A percentile compares a stretch with the other conserved stretches of the same genome.
Conservation (phyloP, 2,113 vertebrate species). For the Carassius gibelio region DNA sequence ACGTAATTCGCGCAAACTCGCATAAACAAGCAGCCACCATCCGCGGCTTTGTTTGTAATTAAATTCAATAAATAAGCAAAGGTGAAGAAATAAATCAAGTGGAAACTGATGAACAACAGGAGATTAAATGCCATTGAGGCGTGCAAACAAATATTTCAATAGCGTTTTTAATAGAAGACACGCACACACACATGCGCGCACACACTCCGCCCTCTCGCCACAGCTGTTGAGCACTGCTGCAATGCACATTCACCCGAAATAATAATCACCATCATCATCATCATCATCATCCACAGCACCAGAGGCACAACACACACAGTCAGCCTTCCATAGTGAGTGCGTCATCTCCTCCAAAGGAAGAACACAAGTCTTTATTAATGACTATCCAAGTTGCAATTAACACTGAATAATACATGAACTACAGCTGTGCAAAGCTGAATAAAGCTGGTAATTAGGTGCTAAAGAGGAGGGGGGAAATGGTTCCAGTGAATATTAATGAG, state of each 20-base stretch:
- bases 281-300: constrained; percentile 37
- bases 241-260: constrained; percentile 38
- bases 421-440: constrained; percentile 79
- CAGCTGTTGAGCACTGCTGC: constrained; percentile 39
- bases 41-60: constrained; percentile 78
- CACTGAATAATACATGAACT: constrained; percentile 82
- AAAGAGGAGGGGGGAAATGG: constrained; percentile 70
- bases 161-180: constrained; percentile 71
- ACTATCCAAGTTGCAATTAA: constrained; percentile 78
- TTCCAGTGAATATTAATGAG: constrained; percentile 73
- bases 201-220: constrained; percentile 16
- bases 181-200: constrained; percentile 10
- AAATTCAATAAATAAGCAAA: constrained; percentile 83
- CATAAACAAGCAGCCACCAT: constrained; percentile 52
- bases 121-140: constrained; percentile 82
- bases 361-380: constrained; percentile 76
- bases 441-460: constrained; percentile 76
- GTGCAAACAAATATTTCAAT: constrained; percentile 82
- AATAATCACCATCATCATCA: constrained; percentile 45
- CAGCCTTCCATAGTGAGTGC: constrained; percentile 47
- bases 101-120: constrained; percentile 82
- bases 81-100: constrained; percentile 83
- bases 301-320: constrained; percentile 51
- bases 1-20: constrained; percentile 40
- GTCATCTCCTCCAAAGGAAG: constrained; percentile 65